Percentiles rank a stretch among this genome's conserved stretches.
These are phyloP conservation scores for Limnephilus auricula DNA, from an alignment of 2,888 invertebrate species.

Conservation along the genomic window DNA sequence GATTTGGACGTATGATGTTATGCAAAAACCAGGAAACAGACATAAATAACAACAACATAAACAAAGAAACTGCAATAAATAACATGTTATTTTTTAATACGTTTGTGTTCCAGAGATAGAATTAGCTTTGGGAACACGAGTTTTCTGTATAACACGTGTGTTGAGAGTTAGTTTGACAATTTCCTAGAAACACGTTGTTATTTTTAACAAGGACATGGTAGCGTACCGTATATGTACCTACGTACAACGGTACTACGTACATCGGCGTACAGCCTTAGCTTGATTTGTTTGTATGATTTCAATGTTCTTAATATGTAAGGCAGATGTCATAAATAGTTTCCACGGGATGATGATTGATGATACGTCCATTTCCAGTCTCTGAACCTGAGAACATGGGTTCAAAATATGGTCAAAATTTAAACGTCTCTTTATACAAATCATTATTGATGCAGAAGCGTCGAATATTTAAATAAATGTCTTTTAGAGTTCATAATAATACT, in stretches of 20 bases:
- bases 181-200: not conserved
- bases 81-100: not conserved
- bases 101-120: not conserved
- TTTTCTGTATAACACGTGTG: not conserved
- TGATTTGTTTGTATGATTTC: too few relatives aligned
- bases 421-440: too few relatives aligned
- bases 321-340: not conserved
- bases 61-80: not conserved
- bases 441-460: too few relatives aligned
- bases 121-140: not conserved
- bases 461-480: too few relatives aligned
- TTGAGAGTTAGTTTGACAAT: not conserved
- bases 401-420: too few relatives aligned
- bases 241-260: not conserved
- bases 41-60: too few relatives aligned
- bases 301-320: not conserved
- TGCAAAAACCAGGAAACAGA: too few relatives aligned
- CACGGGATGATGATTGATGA: too few relatives aligned
- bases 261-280: not conserved
- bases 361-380: too few relatives aligned
- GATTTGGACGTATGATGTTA: too few relatives aligned
- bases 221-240: not conserved
- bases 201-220: not conserved
- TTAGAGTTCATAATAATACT: not conserved
- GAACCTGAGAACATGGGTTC: too few relatives aligned